phyloP scores from a whole-genome alignment of 2,797 vertebrate species.

The Lacerta agilis region DNA sequence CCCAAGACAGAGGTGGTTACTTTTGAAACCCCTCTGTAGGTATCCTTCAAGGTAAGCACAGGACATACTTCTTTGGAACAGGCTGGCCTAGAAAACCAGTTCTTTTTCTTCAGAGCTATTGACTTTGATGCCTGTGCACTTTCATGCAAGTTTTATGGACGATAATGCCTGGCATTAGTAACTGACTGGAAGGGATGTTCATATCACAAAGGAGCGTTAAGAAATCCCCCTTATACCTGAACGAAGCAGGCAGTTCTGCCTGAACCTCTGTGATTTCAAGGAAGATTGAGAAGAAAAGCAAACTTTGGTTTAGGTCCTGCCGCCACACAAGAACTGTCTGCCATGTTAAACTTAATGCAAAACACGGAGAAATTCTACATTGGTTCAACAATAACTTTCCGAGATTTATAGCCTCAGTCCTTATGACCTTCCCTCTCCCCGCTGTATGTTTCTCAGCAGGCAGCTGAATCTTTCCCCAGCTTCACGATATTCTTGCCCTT shows the following conservation, averaged over 20 bases:
- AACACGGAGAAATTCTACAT: conserved; percentile 64
- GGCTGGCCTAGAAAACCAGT: no score
- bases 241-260: conserved; percentile 18
- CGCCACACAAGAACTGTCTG: neutral
- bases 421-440: conserved; percentile 55
- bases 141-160: neutral
- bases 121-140: neutral
- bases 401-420: conserved; percentile 69
- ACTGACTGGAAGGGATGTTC: neutral
- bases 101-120: no score
- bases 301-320: neutral
- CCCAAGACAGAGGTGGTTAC: no score
- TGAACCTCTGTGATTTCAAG: conserved; percentile 15
- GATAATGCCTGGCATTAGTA: neutral
- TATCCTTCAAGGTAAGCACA: no score
- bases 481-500: conserved; percentile 67
- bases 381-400: conserved; percentile 62
- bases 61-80: no score
- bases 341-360: conserved; percentile 65
- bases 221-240: neutral
- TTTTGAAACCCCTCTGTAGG: no score
- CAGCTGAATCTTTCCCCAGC: conserved; percentile 64
- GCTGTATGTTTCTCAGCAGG: conserved; percentile 64
- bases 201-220: neutral
- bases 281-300: neutral